A percentile compares a stretch with the other conserved stretches of the same genome.
These are phyloP conservation scores for Manduca sexta DNA, from an alignment of 1,140 invertebrate genomes.

Conservation along the genomic window DNA sequence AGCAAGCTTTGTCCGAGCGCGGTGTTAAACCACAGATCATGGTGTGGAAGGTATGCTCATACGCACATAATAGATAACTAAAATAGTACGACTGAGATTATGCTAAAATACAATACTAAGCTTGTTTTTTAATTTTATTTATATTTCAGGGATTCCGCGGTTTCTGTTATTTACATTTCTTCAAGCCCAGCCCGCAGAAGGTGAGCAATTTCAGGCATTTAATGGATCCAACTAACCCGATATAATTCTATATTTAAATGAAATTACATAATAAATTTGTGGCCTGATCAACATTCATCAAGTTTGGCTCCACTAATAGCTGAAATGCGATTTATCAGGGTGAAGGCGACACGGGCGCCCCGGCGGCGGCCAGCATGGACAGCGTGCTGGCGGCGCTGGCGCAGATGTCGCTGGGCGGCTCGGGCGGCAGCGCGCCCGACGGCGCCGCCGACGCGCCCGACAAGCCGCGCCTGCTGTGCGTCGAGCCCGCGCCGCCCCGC, in stretches of 20 bases:
- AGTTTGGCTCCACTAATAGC: neutral
- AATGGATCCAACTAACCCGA: too few relatives aligned
- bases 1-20: conserved; percentile 76
- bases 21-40: conserved; percentile 79
- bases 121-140: neutral
- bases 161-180: conserved; percentile 79
- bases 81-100: too few relatives aligned
- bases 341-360: conserved; percentile 41
- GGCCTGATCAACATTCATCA: too few relatives aligned
- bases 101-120: too few relatives aligned
- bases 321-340: conserved; percentile 35
- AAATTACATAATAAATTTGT: too few relatives aligned
- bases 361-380: conserved; percentile 31
- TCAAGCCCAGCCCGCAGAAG: conserved; percentile 70
- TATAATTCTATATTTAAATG: too few relatives aligned
- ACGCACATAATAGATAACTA: neutral
- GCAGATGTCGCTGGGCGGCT: conserved; percentile 46
- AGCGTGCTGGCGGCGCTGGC: conserved; percentile 43
- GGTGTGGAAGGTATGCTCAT: conserved; percentile 73
- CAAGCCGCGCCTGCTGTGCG: conserved; percentile 44
- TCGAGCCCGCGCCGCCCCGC: conserved; percentile 51
- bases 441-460: conserved; percentile 18
- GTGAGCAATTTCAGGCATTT: conserved; percentile 27
- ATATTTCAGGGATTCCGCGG: conserved; percentile 74
- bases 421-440: conserved; percentile 39